Percentiles rank a stretch among this genome's conserved stretches.
Conservation (phyloP, 2,113 vertebrate species). For the Melozone crissalis region DNA sequence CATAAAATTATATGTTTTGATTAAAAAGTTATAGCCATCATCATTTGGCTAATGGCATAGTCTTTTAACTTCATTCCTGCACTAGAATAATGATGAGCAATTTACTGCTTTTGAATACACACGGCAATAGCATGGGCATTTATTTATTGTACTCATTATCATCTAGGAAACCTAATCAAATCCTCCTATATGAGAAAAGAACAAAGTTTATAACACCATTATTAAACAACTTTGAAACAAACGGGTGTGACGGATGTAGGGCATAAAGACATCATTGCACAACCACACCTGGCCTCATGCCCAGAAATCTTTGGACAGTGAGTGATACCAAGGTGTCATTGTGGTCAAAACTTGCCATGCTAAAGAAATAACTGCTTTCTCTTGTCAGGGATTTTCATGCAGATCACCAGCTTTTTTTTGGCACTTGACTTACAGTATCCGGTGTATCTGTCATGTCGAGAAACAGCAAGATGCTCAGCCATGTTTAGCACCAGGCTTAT, state of each 20-base stretch:
- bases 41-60: slow-evolving; percentile 17
- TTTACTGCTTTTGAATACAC: slow-evolving; percentile 22
- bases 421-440: background rate
- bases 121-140: background rate
- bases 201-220: background rate
- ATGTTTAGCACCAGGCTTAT: background rate
- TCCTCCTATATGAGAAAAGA: background rate
- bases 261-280: background rate
- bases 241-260: background rate
- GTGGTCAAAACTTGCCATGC: background rate
- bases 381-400: background rate
- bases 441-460: background rate
- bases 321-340: background rate
- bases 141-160: slow-evolving; percentile 47
- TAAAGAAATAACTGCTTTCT: background rate
- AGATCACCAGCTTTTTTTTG: background rate
- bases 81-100: slow-evolving; percentile 36
- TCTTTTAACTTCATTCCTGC: slow-evolving; percentile 29
- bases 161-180: slow-evolving; percentile 8
- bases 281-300: background rate
- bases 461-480: background rate
- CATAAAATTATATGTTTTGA: slow-evolving; percentile 53
- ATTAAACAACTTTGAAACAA: slow-evolving; percentile 10
- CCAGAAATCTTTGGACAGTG: background rate
- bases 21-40: slow-evolving; percentile 47